Base-by-base conservation (phyloP, 1,140 invertebrate species). In the Drosophila malerkotliana region DNA sequence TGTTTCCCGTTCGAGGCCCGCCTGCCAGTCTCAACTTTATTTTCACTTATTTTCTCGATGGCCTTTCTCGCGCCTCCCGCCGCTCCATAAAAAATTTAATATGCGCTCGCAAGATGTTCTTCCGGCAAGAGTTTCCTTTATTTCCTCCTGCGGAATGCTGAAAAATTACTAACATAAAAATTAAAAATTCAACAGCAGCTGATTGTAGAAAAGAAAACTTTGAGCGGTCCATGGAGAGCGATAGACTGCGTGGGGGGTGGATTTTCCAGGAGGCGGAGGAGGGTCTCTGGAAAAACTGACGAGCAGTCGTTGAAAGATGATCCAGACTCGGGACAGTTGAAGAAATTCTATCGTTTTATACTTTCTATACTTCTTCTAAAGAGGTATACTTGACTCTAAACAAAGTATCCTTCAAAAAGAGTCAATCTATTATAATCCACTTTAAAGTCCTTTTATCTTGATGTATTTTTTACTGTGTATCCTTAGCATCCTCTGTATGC, bases 81-180 rank as follows among this genome's bases (percentile, higher is more conserved):
- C 14, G 41, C 54, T 79, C 71, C 77, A 88, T 89, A 88, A 72
- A 66, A 77, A 88, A 88, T 89, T 88, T 88, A 88, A 88, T 88
- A 88, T 88, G 77, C 84, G 72, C 79, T 57, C 67, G 81, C 84
- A 88, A 88, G 84, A 88, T 88, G 83, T 89, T 89, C 61, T 58
- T 76, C 56, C 54, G 68, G 57, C 39, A 66, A 48, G 48, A 63
- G 76, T 66, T 83, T 83, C 67, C 72, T 49, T 59, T 44, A 44
- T 63, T 60, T 51, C 58, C 77, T 37, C 12, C 34, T 37, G 30
- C 66, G 44, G 59, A 87, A 87, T 88, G 84, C 73, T 77, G 76
- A 88, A 81, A 88, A 88, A 88, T 88, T 88, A 83, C 83, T 79
- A 88, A 83, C 83, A 88, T 88, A 88, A 88, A 88, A 88, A 88